Percentiles rank a stretch among this genome's conserved stretches.
Conservation (phyloP, 2,113 vertebrate genomes). For the Tachycineta bicolor region DNA sequence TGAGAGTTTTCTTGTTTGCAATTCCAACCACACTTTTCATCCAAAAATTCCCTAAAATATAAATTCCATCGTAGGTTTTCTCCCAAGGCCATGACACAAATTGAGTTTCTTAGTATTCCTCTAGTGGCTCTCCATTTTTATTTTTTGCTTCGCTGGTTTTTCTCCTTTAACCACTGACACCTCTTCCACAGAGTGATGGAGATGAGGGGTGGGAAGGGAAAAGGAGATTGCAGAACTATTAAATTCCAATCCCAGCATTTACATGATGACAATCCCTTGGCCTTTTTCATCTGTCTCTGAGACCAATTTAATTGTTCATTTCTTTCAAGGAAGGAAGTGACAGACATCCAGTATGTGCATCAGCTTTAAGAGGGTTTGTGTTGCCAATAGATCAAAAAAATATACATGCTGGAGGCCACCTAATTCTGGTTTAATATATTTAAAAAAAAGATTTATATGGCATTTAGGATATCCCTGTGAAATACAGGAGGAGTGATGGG, state of each 20-base stretch:
- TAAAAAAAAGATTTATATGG: neutral
- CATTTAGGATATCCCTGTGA: neutral
- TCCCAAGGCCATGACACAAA: neutral
- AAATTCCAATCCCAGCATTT: neutral
- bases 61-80: neutral
- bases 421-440: neutral
- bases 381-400: neutral
- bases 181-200: neutral
- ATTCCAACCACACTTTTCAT: neutral
- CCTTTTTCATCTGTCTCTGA: neutral
- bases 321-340: neutral
- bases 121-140: neutral
- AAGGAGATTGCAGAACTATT: neutral
- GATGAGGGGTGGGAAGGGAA: neutral
- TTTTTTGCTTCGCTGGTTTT: neutral
- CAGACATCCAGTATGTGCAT: no score
- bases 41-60: neutral
- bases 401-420: neutral
- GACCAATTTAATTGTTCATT: neutral
- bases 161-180: neutral
- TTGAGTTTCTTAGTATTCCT: neutral
- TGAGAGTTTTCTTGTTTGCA: neutral
- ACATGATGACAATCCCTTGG: neutral
- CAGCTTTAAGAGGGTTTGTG: neutral
- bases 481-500: neutral